Evolutionary conservation across 2,113 vertebrate species (phyloP), one percentile per base, ranked within the genome.

Genomic region (Cygnus atratus): DNA sequence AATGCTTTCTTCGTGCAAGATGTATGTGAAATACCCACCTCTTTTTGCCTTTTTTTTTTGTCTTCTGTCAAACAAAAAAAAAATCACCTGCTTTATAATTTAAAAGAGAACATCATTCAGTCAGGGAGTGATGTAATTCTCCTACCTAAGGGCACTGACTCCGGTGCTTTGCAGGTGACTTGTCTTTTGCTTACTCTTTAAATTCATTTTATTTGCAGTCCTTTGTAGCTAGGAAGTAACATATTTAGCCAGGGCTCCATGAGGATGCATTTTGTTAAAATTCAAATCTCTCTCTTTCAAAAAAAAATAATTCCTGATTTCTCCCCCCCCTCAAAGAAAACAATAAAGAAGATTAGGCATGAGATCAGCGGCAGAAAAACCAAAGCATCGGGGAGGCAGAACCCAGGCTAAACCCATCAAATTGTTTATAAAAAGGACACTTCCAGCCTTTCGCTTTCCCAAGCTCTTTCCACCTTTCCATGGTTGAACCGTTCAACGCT

Each of bases 101-200:
- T 92, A 93, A 91, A 90, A 97, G 87, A 92, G 87, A 91, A 72
- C 84, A 93, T 74, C 89, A 25, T 92, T 85, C 87, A 81, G 84
- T 90, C 89, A 93, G 84, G 88, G 97, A 95, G 96, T 97, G 98
- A 97, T 97, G 97, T 95, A 97, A 97, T 93, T 97, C 94, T 90
- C 92, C 93, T 95, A 92, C 95, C 95, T 95, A 97, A 97, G 97
- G 96, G 96, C 97, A 98, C 94, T 72, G 97, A 97, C 95, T 98
- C 52, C 97, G 94, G 95, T 98, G 97, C 96, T 97, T 97, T 97
- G 97, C 98, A 98, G 97, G 98, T 98, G 97, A 98, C 97, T 96
- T 97, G 63, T 94, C 96, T 97, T 97, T 97, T 97, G 97, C 97
- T 97, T 97, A 98, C 96, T 98, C 97, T 93, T 88, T 93, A 63